Conservation (phyloP, 2,888 invertebrate genomes). For the Psylliodes chrysocephalus region DNA sequence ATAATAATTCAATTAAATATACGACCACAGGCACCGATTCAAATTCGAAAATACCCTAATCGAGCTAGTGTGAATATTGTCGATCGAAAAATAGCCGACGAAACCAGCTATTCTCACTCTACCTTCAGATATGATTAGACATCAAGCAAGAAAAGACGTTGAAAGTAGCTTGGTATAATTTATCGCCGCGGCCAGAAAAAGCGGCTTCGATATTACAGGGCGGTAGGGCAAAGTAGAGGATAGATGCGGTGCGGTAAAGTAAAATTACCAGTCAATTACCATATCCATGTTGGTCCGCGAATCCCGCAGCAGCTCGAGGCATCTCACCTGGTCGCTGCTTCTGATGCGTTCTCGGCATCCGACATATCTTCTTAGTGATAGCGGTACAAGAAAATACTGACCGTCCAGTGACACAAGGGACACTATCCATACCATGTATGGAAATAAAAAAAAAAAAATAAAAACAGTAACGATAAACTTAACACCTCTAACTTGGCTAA, state of each 20-base stretch:
- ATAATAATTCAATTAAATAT: background rate
- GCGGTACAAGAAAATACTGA: background rate
- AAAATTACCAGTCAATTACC: constrained; percentile 61
- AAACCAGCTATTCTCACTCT: constrained; percentile 27
- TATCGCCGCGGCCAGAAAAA: constrained; percentile 41
- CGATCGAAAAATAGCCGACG: constrained; percentile 20
- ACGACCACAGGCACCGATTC: background rate
- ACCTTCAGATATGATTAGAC: constrained; percentile 28
- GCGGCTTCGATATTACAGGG: constrained; percentile 62
- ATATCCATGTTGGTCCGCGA: constrained; percentile 53
- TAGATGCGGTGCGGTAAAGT: constrained; percentile 43
- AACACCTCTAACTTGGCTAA: too few species aligned
- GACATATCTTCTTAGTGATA: background rate
- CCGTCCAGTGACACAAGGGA: too few species aligned
- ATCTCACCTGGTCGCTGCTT: constrained; percentile 48
- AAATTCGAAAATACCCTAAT: constrained; percentile 13
- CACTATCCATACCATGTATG: too few species aligned
- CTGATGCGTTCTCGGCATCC: constrained; percentile 22
- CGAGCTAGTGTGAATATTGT: constrained; percentile 19
- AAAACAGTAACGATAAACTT: too few species aligned
- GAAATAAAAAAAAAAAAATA: too few species aligned
- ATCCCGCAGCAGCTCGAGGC: constrained; percentile 41
- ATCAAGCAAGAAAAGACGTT: constrained; percentile 23
- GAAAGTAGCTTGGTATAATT: constrained; percentile 37
- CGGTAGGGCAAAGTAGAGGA: constrained; percentile 54